These are phyloP conservation scores for Cricetomys ansorgei DNA, from an alignment of 2,113 vertebrate species.

Conservation along the genomic window DNA sequence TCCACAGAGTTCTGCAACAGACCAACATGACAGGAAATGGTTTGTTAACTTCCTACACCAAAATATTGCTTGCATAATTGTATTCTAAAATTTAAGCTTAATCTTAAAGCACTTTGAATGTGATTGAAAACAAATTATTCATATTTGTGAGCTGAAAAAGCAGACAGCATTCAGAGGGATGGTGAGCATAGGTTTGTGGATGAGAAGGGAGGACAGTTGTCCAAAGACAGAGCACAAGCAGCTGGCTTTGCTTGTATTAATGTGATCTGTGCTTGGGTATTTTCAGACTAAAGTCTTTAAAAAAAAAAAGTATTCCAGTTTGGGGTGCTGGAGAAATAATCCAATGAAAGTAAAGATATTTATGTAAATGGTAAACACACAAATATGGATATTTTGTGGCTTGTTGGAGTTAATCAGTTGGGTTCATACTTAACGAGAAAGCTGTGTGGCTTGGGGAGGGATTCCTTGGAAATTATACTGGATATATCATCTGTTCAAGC, in stretches of 20 bases:
- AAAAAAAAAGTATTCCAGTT: neutral
- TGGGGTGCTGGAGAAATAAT: neutral
- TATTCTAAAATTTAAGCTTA: slow-evolving; percentile 59
- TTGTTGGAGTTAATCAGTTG: slow-evolving; percentile 54
- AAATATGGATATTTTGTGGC: slow-evolving; percentile 81
- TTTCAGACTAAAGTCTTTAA: neutral
- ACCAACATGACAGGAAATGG: slow-evolving; percentile 92
- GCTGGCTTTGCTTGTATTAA: neutral
- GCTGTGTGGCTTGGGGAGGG: neutral
- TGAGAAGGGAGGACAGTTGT: neutral
- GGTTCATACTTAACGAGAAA: slow-evolving; percentile 37
- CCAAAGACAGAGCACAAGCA: neutral
- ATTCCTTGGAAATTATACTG: slow-evolving; percentile 24
- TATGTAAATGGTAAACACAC: slow-evolving; percentile 53
- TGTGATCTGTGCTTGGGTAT: neutral
- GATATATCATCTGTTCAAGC: slow-evolving; percentile 66
- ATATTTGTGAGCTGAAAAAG: slow-evolving; percentile 69
- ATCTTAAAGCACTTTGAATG: slow-evolving; percentile 36
- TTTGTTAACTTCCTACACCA: slow-evolving; percentile 82
- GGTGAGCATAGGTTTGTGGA: neutral
- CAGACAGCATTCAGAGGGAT: neutral
- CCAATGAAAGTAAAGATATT: neutral
- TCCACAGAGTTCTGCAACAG: slow-evolving; percentile 89
- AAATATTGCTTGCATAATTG: slow-evolving; percentile 66
- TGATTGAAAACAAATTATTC: slow-evolving; percentile 76